These are phyloP conservation scores for Halocaridina rubra DNA, from an alignment of 2,888 invertebrate species.

Conservation along the genomic window DNA sequence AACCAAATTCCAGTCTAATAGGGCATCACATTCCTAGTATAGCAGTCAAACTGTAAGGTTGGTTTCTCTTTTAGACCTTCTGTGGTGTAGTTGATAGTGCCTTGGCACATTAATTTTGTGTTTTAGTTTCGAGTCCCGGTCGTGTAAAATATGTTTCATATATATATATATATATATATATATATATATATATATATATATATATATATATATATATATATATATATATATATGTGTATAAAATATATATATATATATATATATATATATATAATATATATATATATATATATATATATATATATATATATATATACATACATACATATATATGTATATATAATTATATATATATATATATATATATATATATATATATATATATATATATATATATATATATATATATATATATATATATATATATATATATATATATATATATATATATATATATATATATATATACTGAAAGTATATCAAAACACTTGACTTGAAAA, in stretches of 20 bases:
- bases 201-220: conserved; percentile 3
- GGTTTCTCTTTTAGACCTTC: no score
- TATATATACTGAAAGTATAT: not conserved
- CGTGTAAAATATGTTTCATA: no score
- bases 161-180: not conserved
- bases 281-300: conserved; percentile 6
- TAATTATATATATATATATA: not conserved
- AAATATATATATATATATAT: not conserved
- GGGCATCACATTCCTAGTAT: no score
- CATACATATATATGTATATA: not conserved
- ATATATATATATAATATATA: not conserved
- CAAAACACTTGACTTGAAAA: no score
- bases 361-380: conserved; percentile 1
- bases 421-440: conserved; percentile 14
- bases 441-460: conserved; percentile 7
- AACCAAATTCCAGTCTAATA: no score
- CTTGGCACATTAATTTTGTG: no score
- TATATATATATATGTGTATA: not conserved
- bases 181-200: conserved; percentile 20
- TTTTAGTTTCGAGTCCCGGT: no score
- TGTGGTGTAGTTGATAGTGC: no score
- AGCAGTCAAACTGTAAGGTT: no score
- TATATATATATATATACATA: not conserved
- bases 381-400: conserved; percentile 16
- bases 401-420: conserved; percentile 9